Evolutionary conservation across 1,140 invertebrate species (phyloP), one percentile per base, ranked within the genome.

Genomic region (Ostrea edulis): DNA sequence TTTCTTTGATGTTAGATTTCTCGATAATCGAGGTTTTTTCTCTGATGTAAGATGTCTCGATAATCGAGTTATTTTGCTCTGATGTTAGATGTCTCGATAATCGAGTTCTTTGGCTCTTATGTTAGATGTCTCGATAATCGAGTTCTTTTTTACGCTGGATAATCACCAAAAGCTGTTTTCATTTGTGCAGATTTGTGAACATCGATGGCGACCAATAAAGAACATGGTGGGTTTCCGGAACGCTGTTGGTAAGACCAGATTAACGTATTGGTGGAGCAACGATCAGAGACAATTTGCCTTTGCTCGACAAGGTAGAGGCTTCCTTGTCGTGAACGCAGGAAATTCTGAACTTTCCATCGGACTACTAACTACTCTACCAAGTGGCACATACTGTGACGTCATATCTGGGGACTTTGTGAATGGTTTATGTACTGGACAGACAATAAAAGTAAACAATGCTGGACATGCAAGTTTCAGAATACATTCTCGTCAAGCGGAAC

Each of bases 341-440:
- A 93, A 94, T 17, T 62, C 55, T 35, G 22, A 87, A n/a, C 12
- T 92, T 22, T 87, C 89, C 82, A 11, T 54, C 8, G 87, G 97
- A 1, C 93, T 93, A 4, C 98, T 98, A 93, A 98, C 97, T 1
- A 97, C 97, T 53, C 94, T 98, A 17, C 96, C 97, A 0, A 94
- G 96, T 91, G 98, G 98, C 4, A 95, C 87, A 0, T 98, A 98
- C 93, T 98, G 98, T 94, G 98, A 98, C 93, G 96, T 98, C 3
- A 98, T 98, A 85, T 97, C 96, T 20, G 97, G 97, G 35, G 95
- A 94, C 8, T 17, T 29, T 81, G 95, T 96, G 65, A 92, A 94
- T 0, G 95, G 96, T 85, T 96, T 96, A 14, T 88, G 91, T 0
- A 77, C 68, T 98, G 97, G 91, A 97, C 96, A 0, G 97, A 83